A percentile compares a stretch with the other conserved stretches of the same genome.
Evolutionary conservation across 1,140 invertebrate species (phyloP).

Genomic region (Sminthurides bifidus): DNA sequence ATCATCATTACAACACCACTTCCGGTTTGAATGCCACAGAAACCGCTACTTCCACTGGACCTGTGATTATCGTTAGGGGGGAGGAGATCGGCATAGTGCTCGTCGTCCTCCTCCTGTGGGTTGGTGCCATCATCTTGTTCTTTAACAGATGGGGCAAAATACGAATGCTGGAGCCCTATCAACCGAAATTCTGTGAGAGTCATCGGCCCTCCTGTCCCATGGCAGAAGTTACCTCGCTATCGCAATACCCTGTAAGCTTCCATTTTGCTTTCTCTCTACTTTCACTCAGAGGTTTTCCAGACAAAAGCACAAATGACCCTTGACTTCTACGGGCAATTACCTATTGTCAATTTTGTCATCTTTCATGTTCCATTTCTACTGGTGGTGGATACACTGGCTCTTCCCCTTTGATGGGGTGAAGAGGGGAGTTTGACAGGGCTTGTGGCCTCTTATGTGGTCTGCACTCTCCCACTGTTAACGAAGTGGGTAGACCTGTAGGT

Average conservation of each 20-base stretch:
- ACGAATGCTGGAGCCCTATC: conserved; percentile 69
- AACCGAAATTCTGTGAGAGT: conserved; percentile 63
- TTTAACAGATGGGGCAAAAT: conserved; percentile 80
- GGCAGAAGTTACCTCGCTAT: conserved; percentile 40
- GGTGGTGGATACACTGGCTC: too few relatives aligned
- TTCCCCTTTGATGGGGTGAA: too few relatives aligned
- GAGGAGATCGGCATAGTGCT: conserved; percentile 64
- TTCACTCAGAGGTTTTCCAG: too few relatives aligned
- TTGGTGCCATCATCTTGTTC: conserved; percentile 62
- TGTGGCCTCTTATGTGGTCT: too few relatives aligned
- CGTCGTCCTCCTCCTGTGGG: conserved; percentile 60
- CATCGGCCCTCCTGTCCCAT: conserved; percentile 57
- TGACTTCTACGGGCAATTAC: too few relatives aligned
- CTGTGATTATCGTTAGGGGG: conserved; percentile 52
- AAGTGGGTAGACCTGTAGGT: too few relatives aligned
- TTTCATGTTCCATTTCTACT: too few relatives aligned
- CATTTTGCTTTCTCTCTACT: background rate
- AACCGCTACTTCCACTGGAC: background rate
- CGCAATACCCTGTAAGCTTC: conserved; percentile 17
- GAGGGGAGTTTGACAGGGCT: too few relatives aligned
- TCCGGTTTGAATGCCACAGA: background rate
- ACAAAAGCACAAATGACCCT: background rate
- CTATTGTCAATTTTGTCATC: too few relatives aligned
- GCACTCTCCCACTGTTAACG: too few relatives aligned
- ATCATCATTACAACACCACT: background rate